Evolutionary conservation across 2,888 invertebrate species (phyloP).

Genomic region (Cenopis cana): DNA sequence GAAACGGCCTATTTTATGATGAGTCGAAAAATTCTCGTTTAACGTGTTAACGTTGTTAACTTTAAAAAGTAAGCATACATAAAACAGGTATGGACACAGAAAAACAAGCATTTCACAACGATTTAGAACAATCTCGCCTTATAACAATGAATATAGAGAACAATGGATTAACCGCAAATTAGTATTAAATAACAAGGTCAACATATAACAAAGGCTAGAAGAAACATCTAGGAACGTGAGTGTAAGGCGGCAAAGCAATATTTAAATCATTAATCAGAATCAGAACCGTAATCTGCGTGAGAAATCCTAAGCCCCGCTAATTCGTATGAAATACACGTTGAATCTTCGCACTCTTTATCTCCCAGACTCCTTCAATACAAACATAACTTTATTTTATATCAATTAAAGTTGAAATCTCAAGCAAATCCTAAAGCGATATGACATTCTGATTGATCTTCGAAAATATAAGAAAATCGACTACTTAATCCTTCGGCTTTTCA

Average conservation of each 20-base stretch:
- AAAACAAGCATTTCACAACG: no score
- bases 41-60: no score
- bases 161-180: no score
- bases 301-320: background rate
- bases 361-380: background rate
- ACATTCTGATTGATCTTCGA: conserved; percentile 1
- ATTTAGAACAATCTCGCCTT: no score
- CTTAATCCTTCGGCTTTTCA: background rate
- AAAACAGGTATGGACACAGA: no score
- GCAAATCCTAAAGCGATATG: background rate
- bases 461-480: conserved; percentile 2
- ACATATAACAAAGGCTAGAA: background rate
- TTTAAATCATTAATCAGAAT: conserved; percentile 12
- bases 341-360: background rate
- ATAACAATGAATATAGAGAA: no score
- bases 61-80: no score
- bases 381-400: background rate
- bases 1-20: no score
- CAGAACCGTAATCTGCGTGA: conserved; percentile 12
- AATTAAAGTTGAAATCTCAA: background rate
- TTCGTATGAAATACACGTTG: conserved; percentile 4
- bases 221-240: conserved; percentile 8
- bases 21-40: no score
- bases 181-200: no score
- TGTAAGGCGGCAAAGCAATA: background rate